Percentiles rank a stretch among this genome's conserved stretches.
Conservation (phyloP, 2,113 vertebrate species). For the Gymnobelideus leadbeateri region DNA sequence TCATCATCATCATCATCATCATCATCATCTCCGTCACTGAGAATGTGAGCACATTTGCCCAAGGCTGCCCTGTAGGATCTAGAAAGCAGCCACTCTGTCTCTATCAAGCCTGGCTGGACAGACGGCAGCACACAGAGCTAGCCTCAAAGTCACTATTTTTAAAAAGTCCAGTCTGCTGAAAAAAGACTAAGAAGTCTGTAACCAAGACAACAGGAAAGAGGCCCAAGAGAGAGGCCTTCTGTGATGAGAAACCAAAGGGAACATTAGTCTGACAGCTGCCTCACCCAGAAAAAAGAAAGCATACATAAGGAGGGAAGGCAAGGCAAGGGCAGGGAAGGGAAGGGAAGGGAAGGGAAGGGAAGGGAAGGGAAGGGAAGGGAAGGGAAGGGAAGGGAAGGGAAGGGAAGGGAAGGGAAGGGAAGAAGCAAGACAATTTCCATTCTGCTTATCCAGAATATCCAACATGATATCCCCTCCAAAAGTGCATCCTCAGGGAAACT, state of each 20-base stretch:
- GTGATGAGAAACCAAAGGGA: slow-evolving; percentile 67
- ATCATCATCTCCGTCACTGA: slow-evolving; percentile 22
- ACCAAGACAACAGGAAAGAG: slow-evolving; percentile 65
- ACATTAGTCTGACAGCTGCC: slow-evolving; percentile 18
- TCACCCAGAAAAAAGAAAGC: background rate
- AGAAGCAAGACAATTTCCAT: background rate
- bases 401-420: slow-evolving; percentile 46
- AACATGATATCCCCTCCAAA: background rate
- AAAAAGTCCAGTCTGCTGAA: slow-evolving; percentile 41
- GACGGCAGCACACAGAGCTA: background rate
- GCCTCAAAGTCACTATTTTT: slow-evolving; percentile 24
- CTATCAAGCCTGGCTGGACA: background rate
- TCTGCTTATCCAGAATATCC: background rate
- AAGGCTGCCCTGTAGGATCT: background rate
- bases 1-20: no score
- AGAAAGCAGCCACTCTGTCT: background rate
- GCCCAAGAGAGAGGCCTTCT: slow-evolving; percentile 62
- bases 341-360: no score
- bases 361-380: no score
- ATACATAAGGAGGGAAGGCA: slow-evolving; percentile 4
- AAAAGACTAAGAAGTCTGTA: slow-evolving; percentile 49
- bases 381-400: no score
- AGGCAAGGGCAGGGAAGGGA: slow-evolving; percentile 21
- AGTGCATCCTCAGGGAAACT: slow-evolving; percentile 17
- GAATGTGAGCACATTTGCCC: slow-evolving; percentile 26